Evolutionary conservation across 2,113 vertebrate genomes (phyloP).

Genomic region (Hydropotes inermis): DNA sequence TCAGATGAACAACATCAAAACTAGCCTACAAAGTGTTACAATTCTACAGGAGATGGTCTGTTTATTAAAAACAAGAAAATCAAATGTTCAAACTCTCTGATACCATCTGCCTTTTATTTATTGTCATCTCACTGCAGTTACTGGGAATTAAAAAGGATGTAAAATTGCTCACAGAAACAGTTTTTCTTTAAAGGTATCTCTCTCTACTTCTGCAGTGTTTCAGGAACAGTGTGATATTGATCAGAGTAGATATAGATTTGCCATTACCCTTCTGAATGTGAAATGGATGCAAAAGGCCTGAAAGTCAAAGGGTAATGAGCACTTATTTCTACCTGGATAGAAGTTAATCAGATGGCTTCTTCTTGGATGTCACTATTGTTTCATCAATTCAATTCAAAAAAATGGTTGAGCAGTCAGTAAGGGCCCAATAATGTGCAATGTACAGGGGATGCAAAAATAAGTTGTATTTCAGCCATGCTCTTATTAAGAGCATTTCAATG

Average conservation of each 20-base stretch:
- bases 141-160: conserved; percentile 7
- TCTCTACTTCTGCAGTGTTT: neutral
- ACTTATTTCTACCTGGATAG: neutral
- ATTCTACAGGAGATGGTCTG: neutral
- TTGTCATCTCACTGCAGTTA: neutral
- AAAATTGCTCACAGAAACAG: conserved; percentile 47
- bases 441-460: neutral
- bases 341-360: neutral
- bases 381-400: neutral
- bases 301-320: neutral
- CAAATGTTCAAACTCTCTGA: neutral
- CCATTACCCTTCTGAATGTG: neutral
- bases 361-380: neutral
- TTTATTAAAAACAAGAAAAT: conserved; percentile 34
- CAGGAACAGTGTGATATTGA: neutral
- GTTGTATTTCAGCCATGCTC: neutral
- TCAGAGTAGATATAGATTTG: conserved; percentile 34
- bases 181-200: neutral
- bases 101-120: conserved; percentile 15
- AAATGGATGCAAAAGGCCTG: conserved; percentile 10
- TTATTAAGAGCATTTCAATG: neutral
- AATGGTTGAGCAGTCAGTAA: neutral
- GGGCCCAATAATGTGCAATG: neutral
- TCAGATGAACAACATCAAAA: neutral
- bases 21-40: neutral